Evolutionary conservation across 2,113 vertebrate species (phyloP), one percentile per base, ranked within the genome.

Genomic region (Notechis scutatus): DNA sequence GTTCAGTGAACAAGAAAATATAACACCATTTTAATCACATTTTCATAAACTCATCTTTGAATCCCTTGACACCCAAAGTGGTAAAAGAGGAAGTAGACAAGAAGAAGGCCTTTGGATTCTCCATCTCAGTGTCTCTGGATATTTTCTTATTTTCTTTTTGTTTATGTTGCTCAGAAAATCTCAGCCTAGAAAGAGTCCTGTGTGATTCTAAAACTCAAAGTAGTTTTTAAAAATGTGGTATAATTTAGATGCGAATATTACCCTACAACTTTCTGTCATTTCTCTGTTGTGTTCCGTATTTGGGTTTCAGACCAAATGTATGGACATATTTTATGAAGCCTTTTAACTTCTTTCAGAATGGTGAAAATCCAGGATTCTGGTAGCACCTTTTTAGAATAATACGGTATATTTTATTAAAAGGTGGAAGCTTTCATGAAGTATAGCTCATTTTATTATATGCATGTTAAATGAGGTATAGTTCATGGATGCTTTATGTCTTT

Each of bases 301-400:
- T 81, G 42, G 11, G 39, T 3, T 34, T 14, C 47, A 42, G 21
- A 69, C 14, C 64, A 69, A 29, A 54, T 39, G 12, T 87, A 92
- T 91, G 91, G 54, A 90, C 91, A 94, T 92, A 96, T 93, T 92
- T 91, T 57, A 59, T 89, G 93, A 21, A 88, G 93, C 94, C 55
- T 81, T 81, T 81, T 81, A 81, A 81, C 20, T 81, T 81, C 34
- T 81, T 81, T 39, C 74, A 39, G 74, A 42, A 81, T 81, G 34
- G 34, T 81, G 74, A 81, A 42, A 81, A 20, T 81, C 6, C 6
- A 39, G 34, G 34, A 81, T 0, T 39, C 74, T 42, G 74, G 34
- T 81, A 81, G 18, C 2, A 39, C 74, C 6, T 21, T 81, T 39
- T 81, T 34, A 81, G 74, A 42, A 8, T 20, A 81, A 81, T 20